Evolutionary conservation across 2,888 invertebrate genomes (phyloP).

Genomic region (Scaptodrosophila latifasciaeformis): DNA sequence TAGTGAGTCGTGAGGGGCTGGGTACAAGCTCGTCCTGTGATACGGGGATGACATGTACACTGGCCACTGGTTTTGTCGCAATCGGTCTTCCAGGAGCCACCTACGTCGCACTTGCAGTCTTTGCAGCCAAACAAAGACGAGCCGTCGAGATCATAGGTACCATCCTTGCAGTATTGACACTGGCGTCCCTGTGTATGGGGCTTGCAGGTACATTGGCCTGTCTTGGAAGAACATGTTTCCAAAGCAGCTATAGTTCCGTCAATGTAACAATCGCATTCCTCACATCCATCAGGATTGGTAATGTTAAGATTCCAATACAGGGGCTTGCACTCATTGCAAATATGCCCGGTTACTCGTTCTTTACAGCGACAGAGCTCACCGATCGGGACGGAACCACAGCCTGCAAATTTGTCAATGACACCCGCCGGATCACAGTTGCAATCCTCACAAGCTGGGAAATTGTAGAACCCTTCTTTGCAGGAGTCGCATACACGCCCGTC

Average conservation of each 20-base stretch:
- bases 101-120: conserved; percentile 96
- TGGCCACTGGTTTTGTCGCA: conserved; percentile 93
- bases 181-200: conserved; percentile 85
- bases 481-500: conserved; percentile 88
- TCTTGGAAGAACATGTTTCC: conserved; percentile 87
- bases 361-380: conserved; percentile 98
- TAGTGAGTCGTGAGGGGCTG: conserved; percentile 92
- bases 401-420: conserved; percentile 89
- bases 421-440: conserved; percentile 99
- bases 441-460: conserved; percentile 97
- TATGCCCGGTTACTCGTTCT: conserved; percentile 92
- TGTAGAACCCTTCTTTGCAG: conserved; percentile 97
- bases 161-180: conserved; percentile 91
- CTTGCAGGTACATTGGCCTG: conserved; percentile 96
- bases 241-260: conserved; percentile 93
- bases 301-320: conserved; percentile 95
- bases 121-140: conserved; percentile 94
- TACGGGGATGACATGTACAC: conserved; percentile 92
- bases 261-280: conserved; percentile 91
- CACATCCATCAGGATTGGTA: conserved; percentile 92
- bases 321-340: conserved; percentile 95
- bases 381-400: conserved; percentile 92
- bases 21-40: conserved; percentile 91
- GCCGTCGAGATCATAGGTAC: conserved; percentile 88
- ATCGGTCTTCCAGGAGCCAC: conserved; percentile 89